Conservation (phyloP, 2,113 vertebrate genomes). For the Catharus bicknelli region DNA sequence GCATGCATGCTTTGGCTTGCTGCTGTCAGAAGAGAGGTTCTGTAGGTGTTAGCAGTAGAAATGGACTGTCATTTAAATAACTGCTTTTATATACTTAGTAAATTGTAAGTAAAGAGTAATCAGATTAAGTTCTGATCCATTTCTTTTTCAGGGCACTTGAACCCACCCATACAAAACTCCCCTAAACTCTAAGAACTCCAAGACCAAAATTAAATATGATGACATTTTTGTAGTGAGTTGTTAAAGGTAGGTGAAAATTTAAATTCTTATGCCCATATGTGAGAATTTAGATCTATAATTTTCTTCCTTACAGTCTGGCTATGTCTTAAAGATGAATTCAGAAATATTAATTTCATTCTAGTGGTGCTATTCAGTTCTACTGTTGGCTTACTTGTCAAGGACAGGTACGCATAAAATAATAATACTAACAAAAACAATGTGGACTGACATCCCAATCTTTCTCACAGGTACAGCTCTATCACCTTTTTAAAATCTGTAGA, state of each 20-base stretch:
- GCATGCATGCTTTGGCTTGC: constrained; percentile 54
- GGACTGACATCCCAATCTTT: background rate
- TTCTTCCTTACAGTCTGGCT: background rate
- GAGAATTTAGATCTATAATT: background rate
- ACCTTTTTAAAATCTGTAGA: background rate
- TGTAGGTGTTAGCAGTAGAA: background rate
- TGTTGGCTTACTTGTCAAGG: background rate
- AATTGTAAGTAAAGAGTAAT: background rate
- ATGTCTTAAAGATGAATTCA: background rate
- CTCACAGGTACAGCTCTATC: background rate
- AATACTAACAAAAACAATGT: background rate
- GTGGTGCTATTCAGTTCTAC: background rate
- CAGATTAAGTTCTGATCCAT: background rate
- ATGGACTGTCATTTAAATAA: background rate
- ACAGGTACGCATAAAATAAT: background rate
- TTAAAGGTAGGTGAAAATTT: background rate
- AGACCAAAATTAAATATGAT: background rate
- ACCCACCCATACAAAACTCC: background rate
- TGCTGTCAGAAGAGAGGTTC: constrained; percentile 45
- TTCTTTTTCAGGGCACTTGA: background rate
- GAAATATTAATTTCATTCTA: background rate
- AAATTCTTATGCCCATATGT: background rate
- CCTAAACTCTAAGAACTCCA: background rate
- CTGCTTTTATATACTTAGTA: background rate
- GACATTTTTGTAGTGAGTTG: background rate